These are phyloP conservation scores for Synergus itoensis DNA, from an alignment of 2,888 invertebrate genomes.

Conservation along the genomic window DNA sequence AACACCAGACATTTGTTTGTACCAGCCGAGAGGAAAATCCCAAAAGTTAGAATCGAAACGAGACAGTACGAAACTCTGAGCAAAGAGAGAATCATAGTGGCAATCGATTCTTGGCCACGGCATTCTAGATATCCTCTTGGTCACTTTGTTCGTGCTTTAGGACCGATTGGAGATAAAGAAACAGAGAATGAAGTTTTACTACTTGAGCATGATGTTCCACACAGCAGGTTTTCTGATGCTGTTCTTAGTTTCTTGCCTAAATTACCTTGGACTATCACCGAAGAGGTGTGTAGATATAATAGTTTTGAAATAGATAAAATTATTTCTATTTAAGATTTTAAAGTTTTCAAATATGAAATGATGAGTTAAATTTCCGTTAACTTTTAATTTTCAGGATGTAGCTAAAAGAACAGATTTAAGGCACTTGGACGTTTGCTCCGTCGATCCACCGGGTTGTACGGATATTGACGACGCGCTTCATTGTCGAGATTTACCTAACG, in stretches of 20 bases:
- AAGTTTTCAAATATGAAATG: slow-evolving; percentile 7
- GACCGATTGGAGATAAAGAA: slow-evolving; percentile 94
- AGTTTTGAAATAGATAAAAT: slow-evolving; percentile 2
- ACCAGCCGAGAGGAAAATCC: slow-evolving; percentile 95
- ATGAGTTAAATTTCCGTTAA: neutral
- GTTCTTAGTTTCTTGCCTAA: slow-evolving; percentile 95
- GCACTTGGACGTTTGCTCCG: slow-evolving; percentile 92
- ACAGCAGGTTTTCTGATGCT: slow-evolving; percentile 95
- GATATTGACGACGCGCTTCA: slow-evolving; percentile 99
- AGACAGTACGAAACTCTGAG: slow-evolving; percentile 90
- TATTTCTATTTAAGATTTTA: neutral
- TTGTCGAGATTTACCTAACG: slow-evolving; percentile 86
- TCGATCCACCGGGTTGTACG: slow-evolving; percentile 99
- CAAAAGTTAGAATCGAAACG: slow-evolving; percentile 97
- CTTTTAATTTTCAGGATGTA: slow-evolving; percentile 81
- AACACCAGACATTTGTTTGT: slow-evolving; percentile 90
- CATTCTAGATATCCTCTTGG: slow-evolving; percentile 96
- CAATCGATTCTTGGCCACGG: slow-evolving; percentile 97
- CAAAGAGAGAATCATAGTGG: slow-evolving; percentile 94
- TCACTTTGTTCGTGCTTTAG: slow-evolving; percentile 96
- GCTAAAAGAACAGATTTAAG: slow-evolving; percentile 91
- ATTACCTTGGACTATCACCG: slow-evolving; percentile 92
- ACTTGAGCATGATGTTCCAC: slow-evolving; percentile 97
- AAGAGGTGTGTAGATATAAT: slow-evolving; percentile 81
- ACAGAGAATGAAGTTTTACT: slow-evolving; percentile 98